A percentile compares a stretch with the other conserved stretches of the same genome.
These are phyloP conservation scores for Oxyruncus cristatus DNA, from an alignment of 2,113 vertebrate genomes.

Conservation along the genomic window DNA sequence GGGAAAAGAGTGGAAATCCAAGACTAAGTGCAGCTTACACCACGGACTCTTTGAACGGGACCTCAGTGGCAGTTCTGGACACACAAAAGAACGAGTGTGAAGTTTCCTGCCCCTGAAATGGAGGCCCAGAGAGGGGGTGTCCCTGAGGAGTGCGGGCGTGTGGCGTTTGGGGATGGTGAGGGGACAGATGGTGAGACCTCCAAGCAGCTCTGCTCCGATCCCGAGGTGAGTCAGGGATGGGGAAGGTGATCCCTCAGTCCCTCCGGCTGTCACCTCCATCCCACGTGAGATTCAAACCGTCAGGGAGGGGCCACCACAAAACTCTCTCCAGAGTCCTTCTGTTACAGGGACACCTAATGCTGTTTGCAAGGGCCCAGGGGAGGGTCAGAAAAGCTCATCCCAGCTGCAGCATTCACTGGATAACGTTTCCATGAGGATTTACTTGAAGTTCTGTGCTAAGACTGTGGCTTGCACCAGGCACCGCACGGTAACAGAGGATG, in stretches of 20 bases:
- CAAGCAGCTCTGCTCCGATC: background rate
- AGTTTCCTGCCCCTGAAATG: background rate
- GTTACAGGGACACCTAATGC: background rate
- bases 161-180: background rate
- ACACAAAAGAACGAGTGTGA: background rate
- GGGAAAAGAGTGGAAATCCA: background rate
- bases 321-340: background rate
- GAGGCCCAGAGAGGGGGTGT: rapidly evolving
- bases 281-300: rapidly evolving
- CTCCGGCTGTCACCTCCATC: background rate
- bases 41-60: background rate
- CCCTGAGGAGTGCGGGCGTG: rapidly evolving
- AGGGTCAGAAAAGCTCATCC: background rate
- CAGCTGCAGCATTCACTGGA: background rate
- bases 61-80: background rate
- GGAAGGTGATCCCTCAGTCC: background rate
- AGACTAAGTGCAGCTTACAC: background rate
- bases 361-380: background rate
- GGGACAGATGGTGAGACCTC: background rate
- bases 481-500: rapidly evolving
- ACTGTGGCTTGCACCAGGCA: background rate
- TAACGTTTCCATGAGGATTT: background rate
- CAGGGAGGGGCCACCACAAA: background rate
- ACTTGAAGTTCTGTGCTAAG: background rate
- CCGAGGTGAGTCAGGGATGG: rapidly evolving